phyloP scores from a whole-genome alignment of 2,888 invertebrate species.

The Lochmaea capreae region DNA sequence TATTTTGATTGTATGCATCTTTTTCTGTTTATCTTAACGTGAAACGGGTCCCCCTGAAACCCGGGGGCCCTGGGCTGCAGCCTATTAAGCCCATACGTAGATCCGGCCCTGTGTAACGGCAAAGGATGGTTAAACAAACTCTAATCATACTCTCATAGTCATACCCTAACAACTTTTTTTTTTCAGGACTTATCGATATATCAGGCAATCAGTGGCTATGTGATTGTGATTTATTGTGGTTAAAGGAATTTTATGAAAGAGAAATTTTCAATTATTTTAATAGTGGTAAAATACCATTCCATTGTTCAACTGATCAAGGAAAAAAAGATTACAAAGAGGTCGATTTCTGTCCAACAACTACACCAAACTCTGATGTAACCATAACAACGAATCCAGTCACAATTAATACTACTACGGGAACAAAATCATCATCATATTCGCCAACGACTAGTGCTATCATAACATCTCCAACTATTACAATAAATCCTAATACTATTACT shows the following conservation, averaged over 20 bases:
- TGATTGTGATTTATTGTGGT: slow-evolving; percentile 37
- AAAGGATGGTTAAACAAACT: too few species aligned
- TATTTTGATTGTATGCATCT: too few species aligned
- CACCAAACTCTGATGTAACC: slow-evolving; percentile 5
- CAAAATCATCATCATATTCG: background rate
- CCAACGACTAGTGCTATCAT: background rate
- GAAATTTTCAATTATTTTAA: slow-evolving; percentile 25
- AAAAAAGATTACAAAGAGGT: slow-evolving; percentile 27
- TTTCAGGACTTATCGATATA: slow-evolving; percentile 32
- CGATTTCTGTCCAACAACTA: slow-evolving; percentile 35
- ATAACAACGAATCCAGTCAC: slow-evolving; percentile 4
- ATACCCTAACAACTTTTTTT: background rate
- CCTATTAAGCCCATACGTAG: too few species aligned
- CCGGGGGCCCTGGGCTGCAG: too few species aligned
- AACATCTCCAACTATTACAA: background rate
- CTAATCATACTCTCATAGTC: too few species aligned
- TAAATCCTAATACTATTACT: background rate
- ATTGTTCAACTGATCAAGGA: slow-evolving; percentile 18
- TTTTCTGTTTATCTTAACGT: too few species aligned
- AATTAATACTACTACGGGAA: slow-evolving; percentile 10
- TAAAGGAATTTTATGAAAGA: slow-evolving; percentile 35
- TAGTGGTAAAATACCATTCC: slow-evolving; percentile 25
- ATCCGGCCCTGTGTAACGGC: too few species aligned
- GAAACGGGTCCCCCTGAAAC: too few species aligned
- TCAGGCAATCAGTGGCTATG: slow-evolving; percentile 38